These are phyloP conservation scores for Spodoptera picta DNA, from an alignment of 2,888 invertebrate genomes.

Conservation along the genomic window DNA sequence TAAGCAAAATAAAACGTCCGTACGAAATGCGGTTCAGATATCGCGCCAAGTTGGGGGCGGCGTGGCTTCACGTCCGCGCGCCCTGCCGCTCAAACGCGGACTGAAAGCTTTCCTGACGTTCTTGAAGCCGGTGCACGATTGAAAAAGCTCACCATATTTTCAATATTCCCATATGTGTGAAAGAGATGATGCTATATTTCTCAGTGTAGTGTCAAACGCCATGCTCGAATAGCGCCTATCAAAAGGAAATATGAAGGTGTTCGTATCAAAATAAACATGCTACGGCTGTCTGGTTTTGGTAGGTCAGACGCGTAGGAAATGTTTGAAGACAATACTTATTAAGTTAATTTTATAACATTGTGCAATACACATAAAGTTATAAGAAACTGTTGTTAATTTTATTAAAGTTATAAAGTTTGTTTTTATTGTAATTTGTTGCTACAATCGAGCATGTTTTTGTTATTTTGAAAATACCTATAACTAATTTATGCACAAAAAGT, in stretches of 20 bases:
- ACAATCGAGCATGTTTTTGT: too few relatives aligned
- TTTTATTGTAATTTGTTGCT: too few relatives aligned
- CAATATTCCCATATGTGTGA: slow-evolving; percentile 66
- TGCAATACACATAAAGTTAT: slow-evolving; percentile 10
- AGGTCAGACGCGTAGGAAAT: slow-evolving; percentile 50
- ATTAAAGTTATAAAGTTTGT: too few relatives aligned
- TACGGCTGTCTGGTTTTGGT: slow-evolving; percentile 69
- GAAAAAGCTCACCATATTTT: slow-evolving; percentile 72
- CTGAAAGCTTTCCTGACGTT: slow-evolving; percentile 76
- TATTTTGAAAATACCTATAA: too few relatives aligned
- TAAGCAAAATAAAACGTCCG: slow-evolving; percentile 67
- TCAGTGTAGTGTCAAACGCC: slow-evolving; percentile 52
- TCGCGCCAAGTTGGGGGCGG: slow-evolving; percentile 69
- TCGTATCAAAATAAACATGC: slow-evolving; percentile 83
- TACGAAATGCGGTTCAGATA: slow-evolving; percentile 61
- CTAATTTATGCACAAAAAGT: too few relatives aligned
- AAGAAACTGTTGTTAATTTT: too few relatives aligned
- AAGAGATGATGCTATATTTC: slow-evolving; percentile 62
- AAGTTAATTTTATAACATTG: slow-evolving; percentile 36
- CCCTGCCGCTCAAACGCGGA: slow-evolving; percentile 83
- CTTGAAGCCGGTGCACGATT: slow-evolving; percentile 66
- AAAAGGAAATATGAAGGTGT: slow-evolving; percentile 80
- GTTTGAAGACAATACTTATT: slow-evolving; percentile 39
- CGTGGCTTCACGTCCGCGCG: slow-evolving; percentile 71
- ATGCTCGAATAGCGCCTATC: slow-evolving; percentile 67